Conservation (phyloP, 2,888 invertebrate genomes). For the Ophion slaviceki region DNA sequence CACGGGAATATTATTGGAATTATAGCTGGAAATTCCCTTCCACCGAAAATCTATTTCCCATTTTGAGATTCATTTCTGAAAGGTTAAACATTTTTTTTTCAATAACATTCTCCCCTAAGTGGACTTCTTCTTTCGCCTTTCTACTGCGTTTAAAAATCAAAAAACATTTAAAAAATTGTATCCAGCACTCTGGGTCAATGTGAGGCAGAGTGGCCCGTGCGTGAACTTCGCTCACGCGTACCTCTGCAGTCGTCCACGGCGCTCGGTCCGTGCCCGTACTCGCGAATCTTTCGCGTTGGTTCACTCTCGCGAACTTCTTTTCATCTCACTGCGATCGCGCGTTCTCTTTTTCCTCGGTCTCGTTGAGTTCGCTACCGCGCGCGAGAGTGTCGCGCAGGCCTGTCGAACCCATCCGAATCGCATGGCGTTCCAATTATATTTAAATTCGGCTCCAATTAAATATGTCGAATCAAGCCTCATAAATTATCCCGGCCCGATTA, state of each 20-base stretch:
- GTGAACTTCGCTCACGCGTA: background rate
- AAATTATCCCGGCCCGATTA: slow-evolving; percentile 34
- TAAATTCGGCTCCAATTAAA: slow-evolving; percentile 57
- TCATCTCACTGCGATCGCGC: slow-evolving; percentile 26
- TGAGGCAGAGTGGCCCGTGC: background rate
- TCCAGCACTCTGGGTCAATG: background rate
- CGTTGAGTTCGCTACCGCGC: slow-evolving; percentile 27
- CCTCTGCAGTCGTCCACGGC: too few relatives aligned
- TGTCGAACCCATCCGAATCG: slow-evolving; percentile 47
- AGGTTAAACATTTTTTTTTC: too few relatives aligned
- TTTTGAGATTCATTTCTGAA: too few relatives aligned
- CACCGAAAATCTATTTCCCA: too few relatives aligned
- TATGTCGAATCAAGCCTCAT: slow-evolving; percentile 40
- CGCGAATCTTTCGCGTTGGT: slow-evolving; percentile 15
- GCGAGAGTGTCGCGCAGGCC: slow-evolving; percentile 14
- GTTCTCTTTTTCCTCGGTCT: slow-evolving; percentile 28
- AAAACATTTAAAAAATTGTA: background rate
- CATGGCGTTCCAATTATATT: slow-evolving; percentile 53
- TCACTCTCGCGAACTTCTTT: slow-evolving; percentile 29
- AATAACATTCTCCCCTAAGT: too few relatives aligned
- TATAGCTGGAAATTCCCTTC: too few relatives aligned
- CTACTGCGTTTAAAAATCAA: background rate
- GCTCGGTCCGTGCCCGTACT: background rate
- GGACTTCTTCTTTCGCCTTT: too few relatives aligned
- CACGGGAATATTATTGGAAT: too few relatives aligned